These are phyloP conservation scores for Gadopsis bispinosus DNA, from an alignment of 2,797 vertebrate species.

Conservation along the genomic window DNA sequence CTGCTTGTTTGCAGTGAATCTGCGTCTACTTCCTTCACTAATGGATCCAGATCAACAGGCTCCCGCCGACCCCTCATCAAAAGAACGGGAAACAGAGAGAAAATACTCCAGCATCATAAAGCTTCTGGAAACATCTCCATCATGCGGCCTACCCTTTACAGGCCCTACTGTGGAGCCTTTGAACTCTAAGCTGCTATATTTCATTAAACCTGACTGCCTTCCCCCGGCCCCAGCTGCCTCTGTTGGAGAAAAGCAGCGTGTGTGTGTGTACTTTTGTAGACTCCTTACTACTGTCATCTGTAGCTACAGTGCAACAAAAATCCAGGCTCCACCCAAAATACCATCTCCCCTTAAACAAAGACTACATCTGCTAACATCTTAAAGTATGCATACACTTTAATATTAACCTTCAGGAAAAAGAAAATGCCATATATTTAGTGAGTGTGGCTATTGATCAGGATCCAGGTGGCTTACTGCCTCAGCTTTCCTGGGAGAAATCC, in stretches of 20 bases:
- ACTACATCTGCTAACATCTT: conserved; percentile 5
- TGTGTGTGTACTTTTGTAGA: conserved; percentile 34
- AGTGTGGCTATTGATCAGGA: background rate
- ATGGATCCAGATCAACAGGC: conserved; percentile 52
- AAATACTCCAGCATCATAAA: conserved; percentile 72
- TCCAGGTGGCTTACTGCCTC: background rate
- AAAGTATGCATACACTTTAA: background rate
- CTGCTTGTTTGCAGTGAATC: conserved; percentile 47
- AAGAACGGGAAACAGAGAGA: conserved; percentile 66
- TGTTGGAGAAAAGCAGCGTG: conserved; percentile 39
- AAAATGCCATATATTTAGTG: background rate
- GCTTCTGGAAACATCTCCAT: conserved; percentile 81
- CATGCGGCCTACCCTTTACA: conserved; percentile 67
- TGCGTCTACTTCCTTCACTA: conserved; percentile 51
- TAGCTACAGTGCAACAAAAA: conserved; percentile 16
- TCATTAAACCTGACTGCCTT: conserved; percentile 77
- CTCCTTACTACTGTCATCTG: conserved; percentile 24
- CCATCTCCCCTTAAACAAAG: background rate
- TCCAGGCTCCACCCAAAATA: conserved; percentile 18
- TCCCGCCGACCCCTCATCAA: conserved; percentile 68
- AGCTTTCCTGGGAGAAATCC: conserved; percentile 7
- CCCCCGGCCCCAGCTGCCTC: conserved; percentile 64
- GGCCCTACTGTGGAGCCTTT: conserved; percentile 80
- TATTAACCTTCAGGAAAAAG: background rate
- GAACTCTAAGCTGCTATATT: conserved; percentile 82